Evolutionary conservation across 2,888 invertebrate genomes (phyloP).

Genomic region (Drosophila anomelani): DNA sequence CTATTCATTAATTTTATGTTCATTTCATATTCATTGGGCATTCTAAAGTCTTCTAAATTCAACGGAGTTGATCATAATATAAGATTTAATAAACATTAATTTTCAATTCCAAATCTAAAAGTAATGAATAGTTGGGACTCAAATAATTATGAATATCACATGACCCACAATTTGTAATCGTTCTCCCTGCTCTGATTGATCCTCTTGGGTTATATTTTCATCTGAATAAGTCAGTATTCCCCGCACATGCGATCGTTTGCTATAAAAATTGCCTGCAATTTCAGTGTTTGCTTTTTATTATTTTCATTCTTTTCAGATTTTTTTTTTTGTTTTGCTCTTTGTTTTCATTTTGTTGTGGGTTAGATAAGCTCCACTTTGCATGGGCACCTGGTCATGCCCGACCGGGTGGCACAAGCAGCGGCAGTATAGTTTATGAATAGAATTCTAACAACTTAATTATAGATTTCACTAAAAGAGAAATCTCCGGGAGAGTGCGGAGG

Average conservation of each 20-base stretch:
- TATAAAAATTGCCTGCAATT: conserved; percentile 42
- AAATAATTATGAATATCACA: conserved; percentile 24
- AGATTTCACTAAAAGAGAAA: conserved; percentile 31
- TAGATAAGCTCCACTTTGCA: conserved; percentile 41
- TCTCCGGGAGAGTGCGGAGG: background rate
- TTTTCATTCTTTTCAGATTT: conserved; percentile 14
- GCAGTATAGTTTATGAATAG: conserved; percentile 48
- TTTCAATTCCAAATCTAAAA: background rate
- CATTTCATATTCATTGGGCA: background rate
- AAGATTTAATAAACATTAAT: background rate
- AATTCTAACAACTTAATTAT: conserved; percentile 57
- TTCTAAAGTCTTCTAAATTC: background rate
- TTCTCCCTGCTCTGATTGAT: conserved; percentile 31
- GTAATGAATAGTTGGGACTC: background rate
- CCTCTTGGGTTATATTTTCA: conserved; percentile 15
- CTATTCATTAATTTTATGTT: background rate
- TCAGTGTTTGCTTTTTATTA: conserved; percentile 9
- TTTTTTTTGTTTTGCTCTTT: conserved; percentile 20
- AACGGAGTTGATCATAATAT: background rate
- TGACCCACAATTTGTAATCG: conserved; percentile 5
- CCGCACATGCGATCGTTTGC: conserved; percentile 40
- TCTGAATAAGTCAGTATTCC: conserved; percentile 10
- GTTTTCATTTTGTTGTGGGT: conserved; percentile 8
- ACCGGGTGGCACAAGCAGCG: conserved; percentile 5
- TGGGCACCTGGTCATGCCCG: conserved; percentile 41